Percentiles rank a stretch among this genome's conserved stretches.
Evolutionary conservation across 2,797 vertebrate genomes (phyloP).

Genomic region (Sandelia bainsii): DNA sequence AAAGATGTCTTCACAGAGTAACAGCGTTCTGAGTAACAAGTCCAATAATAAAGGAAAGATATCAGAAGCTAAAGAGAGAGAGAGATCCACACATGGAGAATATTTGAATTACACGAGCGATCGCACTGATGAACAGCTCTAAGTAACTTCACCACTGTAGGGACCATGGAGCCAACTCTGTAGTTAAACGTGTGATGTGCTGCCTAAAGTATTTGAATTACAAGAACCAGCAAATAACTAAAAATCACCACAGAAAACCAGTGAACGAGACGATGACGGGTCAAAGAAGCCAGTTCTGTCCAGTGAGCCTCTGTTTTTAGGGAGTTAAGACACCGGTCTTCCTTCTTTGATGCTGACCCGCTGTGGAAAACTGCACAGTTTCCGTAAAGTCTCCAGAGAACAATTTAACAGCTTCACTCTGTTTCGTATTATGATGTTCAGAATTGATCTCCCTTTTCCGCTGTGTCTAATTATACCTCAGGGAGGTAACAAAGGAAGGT

Average conservation of each 20-base stretch:
- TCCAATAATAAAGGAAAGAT: too few relatives aligned
- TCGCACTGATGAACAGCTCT: too few relatives aligned
- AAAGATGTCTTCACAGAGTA: too few relatives aligned
- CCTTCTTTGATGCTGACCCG: constrained; percentile 25
- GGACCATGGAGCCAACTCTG: too few relatives aligned
- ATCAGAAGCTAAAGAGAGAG: too few relatives aligned
- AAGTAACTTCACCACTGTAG: too few relatives aligned
- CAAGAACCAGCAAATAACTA: too few relatives aligned
- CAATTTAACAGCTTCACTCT: constrained; percentile 64
- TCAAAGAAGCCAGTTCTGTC: neutral
- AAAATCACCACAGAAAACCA: too few relatives aligned
- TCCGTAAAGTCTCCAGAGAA: constrained; percentile 41
- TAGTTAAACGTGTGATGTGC: neutral
- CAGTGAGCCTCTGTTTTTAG: constrained; percentile 8
- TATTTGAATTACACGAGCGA: too few relatives aligned
- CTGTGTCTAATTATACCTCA: constrained; percentile 69
- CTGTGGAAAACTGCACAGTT: constrained; percentile 28
- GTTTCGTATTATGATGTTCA: constrained; percentile 58
- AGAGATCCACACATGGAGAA: too few relatives aligned
- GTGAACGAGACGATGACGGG: neutral
- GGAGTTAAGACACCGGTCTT: constrained; percentile 7
- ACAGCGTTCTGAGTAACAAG: too few relatives aligned
- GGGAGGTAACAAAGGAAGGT: constrained; percentile 66
- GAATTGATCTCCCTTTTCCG: constrained; percentile 65
- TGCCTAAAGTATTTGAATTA: too few relatives aligned